phyloP scores from a whole-genome alignment of 2,113 vertebrate species.

The Toxotes jaculatrix region DNA sequence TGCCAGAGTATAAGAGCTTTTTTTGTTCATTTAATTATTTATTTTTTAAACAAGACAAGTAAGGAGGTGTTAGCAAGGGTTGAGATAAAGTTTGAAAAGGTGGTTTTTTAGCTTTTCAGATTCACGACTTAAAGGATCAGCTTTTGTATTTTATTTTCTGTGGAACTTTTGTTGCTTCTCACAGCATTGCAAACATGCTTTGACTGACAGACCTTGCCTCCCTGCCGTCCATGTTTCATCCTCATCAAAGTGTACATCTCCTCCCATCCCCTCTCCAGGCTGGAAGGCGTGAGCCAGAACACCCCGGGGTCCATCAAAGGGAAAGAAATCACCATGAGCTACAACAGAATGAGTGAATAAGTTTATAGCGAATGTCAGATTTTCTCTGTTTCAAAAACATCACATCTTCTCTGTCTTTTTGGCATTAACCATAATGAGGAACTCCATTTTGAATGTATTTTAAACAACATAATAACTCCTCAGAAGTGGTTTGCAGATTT shows the following conservation, averaged over 20 bases:
- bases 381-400: neutral
- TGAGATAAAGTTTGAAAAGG: neutral
- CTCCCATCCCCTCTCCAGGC: slow-evolving; percentile 75
- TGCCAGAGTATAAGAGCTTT: too few species aligned
- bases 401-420: neutral
- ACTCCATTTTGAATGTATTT: neutral
- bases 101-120: neutral
- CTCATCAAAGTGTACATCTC: slow-evolving; percentile 78
- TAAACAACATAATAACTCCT: neutral
- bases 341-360: neutral
- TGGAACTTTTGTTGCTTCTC: neutral
- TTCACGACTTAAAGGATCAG: neutral
- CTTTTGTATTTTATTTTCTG: neutral
- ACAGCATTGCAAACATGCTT: neutral
- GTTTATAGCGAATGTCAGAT: neutral
- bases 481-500: slow-evolving; percentile 21
- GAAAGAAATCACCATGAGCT: slow-evolving; percentile 76
- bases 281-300: slow-evolving; percentile 74
- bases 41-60: neutral
- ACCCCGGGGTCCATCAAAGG: slow-evolving; percentile 72
- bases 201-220: slow-evolving; percentile 60
- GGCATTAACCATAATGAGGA: neutral
- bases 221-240: slow-evolving; percentile 71
- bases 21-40: too few species aligned
- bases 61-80: too few species aligned